Conservation (phyloP, 2,797 vertebrate species). For the Pipistrellus nathusii region DNA sequence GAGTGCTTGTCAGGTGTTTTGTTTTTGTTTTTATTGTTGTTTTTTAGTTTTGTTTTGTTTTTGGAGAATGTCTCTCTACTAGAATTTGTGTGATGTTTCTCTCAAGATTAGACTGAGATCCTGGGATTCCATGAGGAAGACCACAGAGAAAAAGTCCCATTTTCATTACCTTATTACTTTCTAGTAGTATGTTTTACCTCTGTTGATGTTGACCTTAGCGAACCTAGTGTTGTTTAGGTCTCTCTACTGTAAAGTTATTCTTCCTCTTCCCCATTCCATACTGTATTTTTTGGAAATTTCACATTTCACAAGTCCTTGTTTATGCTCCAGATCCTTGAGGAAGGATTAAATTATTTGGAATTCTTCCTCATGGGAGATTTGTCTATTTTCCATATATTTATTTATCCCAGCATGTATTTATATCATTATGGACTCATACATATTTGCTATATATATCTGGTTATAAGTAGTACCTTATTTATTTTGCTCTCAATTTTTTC, state of each 20-base stretch:
- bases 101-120: background rate
- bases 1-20: background rate
- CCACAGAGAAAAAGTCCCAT: background rate
- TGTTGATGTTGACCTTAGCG: background rate
- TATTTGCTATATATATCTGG: background rate
- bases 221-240: background rate
- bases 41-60: background rate
- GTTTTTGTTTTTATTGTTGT: too few species aligned
- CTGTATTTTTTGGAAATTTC: background rate
- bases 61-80: background rate
- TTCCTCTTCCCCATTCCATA: background rate
- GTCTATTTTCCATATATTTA: background rate
- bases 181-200: background rate
- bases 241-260: background rate
- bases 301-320: background rate
- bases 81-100: background rate
- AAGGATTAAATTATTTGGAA: background rate
- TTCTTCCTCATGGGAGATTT: background rate
- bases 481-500: conserved; percentile 13
- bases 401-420: background rate
- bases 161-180: background rate
- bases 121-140: background rate
- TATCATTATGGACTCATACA: background rate
- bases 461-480: background rate
- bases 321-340: background rate